Percentiles rank a stretch among this genome's conserved stretches.
Evolutionary conservation across 2,113 vertebrate species (phyloP).

Genomic region (Gnathonemus longibarbis): DNA sequence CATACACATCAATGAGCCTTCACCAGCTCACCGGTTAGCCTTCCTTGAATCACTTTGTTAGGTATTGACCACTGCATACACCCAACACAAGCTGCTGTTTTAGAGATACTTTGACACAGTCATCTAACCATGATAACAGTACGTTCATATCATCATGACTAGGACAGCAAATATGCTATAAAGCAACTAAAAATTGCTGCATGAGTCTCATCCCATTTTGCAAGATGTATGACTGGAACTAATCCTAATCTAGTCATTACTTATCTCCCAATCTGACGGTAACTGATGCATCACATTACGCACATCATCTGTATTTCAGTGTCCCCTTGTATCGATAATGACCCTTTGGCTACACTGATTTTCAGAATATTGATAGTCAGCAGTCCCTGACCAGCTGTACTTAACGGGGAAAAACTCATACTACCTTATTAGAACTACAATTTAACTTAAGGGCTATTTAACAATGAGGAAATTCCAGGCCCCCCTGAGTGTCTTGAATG

Average conservation of each 20-base stretch:
- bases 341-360: background rate
- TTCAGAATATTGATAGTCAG: background rate
- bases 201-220: background rate
- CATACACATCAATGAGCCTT: background rate
- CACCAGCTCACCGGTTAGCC: background rate
- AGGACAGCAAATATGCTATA: background rate
- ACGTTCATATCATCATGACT: background rate
- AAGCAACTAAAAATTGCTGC: background rate
- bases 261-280: background rate
- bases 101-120: background rate
- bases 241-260: background rate
- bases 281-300: background rate
- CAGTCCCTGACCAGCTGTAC: background rate
- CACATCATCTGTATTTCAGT: background rate
- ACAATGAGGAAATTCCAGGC: background rate
- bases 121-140: background rate
- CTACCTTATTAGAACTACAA: background rate
- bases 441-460: background rate
- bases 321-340: background rate
- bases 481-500: background rate
- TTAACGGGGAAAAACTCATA: background rate
- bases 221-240: background rate
- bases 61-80: background rate
- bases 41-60: background rate
- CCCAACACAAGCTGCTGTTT: background rate